Evolutionary conservation across 2,888 invertebrate genomes (phyloP).

Genomic region (Boloria euphrosyne): DNA sequence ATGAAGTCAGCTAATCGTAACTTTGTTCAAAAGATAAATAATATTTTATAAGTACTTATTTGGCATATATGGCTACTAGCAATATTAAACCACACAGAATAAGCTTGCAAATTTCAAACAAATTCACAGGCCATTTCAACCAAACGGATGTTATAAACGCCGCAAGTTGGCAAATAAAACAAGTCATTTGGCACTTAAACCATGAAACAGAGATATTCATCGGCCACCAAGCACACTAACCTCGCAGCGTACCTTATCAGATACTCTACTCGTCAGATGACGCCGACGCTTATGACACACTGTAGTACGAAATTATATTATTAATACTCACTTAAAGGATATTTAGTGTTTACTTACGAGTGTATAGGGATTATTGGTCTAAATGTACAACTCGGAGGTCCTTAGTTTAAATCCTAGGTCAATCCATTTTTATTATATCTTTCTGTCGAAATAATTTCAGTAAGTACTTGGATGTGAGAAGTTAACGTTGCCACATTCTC

Average conservation of each 20-base stretch:
- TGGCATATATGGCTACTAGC: no score
- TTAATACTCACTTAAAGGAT: not conserved
- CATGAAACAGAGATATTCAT: constrained; percentile 41
- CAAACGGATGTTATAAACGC: constrained; percentile 23
- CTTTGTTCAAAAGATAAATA: no score
- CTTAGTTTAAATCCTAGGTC: no score
- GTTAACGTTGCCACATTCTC: no score
- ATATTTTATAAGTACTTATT: no score
- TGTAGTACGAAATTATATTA: not conserved
- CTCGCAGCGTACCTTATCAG: constrained; percentile 43
- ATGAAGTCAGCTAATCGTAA: no score
- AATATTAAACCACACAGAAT: not conserved
- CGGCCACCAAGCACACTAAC: constrained; percentile 42
- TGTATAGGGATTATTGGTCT: no score
- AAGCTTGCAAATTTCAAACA: not conserved
- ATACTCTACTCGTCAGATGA: constrained; percentile 43
- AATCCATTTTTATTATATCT: no score
- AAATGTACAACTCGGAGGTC: no score
- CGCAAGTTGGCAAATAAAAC: constrained; percentile 40
- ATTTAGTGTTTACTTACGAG: no score
- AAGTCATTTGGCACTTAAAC: constrained; percentile 42
- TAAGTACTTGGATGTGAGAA: no score
- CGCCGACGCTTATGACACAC: constrained; percentile 37
- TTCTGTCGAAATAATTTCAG: no score
- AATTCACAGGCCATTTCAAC: constrained; percentile 18